phyloP scores from a whole-genome alignment of 1,140 invertebrate genomes.

The Lordiphosa mommai region DNA sequence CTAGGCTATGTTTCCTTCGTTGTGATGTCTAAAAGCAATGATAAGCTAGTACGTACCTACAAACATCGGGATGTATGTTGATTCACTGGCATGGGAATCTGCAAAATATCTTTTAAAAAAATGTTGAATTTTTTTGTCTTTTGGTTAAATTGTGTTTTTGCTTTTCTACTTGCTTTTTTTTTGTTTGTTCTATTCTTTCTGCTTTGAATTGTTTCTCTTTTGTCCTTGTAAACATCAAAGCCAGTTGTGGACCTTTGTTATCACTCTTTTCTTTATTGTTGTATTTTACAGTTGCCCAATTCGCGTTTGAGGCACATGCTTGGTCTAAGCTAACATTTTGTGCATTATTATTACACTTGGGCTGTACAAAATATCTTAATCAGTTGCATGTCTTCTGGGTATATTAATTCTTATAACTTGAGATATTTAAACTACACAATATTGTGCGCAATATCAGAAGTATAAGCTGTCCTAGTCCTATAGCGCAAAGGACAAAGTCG shows the following conservation, averaged over 20 bases:
- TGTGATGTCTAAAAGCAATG: neutral
- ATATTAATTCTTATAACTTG: too few relatives aligned
- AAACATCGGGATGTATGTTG: neutral
- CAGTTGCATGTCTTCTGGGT: too few relatives aligned
- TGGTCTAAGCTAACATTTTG: neutral
- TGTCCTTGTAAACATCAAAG: conserved; percentile 68
- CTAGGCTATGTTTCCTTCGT: conserved; percentile 26
- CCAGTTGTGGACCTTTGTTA: conserved; percentile 55
- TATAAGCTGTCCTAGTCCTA: too few relatives aligned
- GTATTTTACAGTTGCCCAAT: conserved; percentile 28
- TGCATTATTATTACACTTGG: too few relatives aligned
- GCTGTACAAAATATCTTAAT: too few relatives aligned
- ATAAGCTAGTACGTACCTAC: neutral
- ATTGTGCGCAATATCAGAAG: too few relatives aligned
- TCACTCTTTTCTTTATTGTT: conserved; percentile 33
- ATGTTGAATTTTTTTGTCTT: conserved; percentile 58
- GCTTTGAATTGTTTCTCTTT: conserved; percentile 42
- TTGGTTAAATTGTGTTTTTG: conserved; percentile 57
- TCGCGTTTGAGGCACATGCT: conserved; percentile 29
- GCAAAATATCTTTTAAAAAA: conserved; percentile 58
- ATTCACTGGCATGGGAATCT: neutral
- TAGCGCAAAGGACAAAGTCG: too few relatives aligned
- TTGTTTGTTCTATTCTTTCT: conserved; percentile 26
- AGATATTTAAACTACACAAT: too few relatives aligned
- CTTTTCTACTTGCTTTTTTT: conserved; percentile 55